Base-by-base conservation (phyloP, 2,888 invertebrate genomes). In the Aleiodes alternator region DNA sequence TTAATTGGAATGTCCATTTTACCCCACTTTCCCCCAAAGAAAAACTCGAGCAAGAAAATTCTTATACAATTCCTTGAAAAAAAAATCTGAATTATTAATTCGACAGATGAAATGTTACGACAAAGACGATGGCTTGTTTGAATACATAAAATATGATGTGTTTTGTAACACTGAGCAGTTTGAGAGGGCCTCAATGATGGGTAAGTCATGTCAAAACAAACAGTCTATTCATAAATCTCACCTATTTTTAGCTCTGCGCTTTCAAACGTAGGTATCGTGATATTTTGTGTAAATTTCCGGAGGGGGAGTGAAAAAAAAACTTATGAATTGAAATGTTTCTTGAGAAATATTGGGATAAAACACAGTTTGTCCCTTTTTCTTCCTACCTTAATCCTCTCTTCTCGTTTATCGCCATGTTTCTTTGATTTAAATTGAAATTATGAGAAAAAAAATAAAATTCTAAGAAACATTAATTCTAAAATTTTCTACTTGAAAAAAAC, bases 391-490 rank as follows among this genome's bases (percentile, higher is more conserved):
- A 43, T 43, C 43, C 43, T 8, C 43, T 38, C 38, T 23, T 23
- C 23, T 11, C 43, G 43, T 43, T 43, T 43, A 43, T 34, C 14
- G 34, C 34, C 16, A 70, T 31, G 53, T 51, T 9, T 61, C 7
- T 56, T 69, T 43, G 71, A 48, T 66, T 59, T 34, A 74, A 53
- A 51, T 43, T 9, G 43, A 43, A 11, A 43, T 11, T 23, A 8
- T 51, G 56, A 64, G n/a, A 38, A 29, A 57, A 57, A 23, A 23
- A 23, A 23, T 23, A 69, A 51, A 69, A 68, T 56, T 73, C 73
- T 74, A 74, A 11, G 73, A 34, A 68, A 74, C 61, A 73, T 43
- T 69, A 43, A 59, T 14, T 59, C 72, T 61, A 69, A 66, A 43
- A 43, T 6, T 6, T 68, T 56, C 59, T 77, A 75, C 61, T 61